Conservation (phyloP, 2,888 invertebrate genomes). For the Pristionchus arcanus region DNA sequence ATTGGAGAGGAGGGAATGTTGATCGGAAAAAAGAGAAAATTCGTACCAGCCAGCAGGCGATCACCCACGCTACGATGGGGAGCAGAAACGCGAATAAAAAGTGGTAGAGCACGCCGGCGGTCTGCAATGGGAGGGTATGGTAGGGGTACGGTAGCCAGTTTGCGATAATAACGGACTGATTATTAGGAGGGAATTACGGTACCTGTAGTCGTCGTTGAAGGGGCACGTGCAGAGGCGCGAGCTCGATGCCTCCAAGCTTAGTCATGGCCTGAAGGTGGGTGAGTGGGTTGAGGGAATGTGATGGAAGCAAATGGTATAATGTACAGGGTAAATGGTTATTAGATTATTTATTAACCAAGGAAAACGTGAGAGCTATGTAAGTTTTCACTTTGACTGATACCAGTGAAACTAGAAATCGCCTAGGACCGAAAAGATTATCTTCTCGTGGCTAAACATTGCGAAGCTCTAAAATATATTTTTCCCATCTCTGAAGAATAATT, state of each 20-base stretch:
- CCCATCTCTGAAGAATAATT: not conserved
- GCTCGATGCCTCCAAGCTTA: slow-evolving; percentile 86
- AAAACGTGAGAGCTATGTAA: too few relatives aligned
- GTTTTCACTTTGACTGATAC: too few relatives aligned
- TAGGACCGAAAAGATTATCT: too few relatives aligned
- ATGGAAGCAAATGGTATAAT: too few relatives aligned
- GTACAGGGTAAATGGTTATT: too few relatives aligned
- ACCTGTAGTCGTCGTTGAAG: slow-evolving; percentile 85
- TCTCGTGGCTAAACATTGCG: too few relatives aligned
- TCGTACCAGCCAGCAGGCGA: not conserved
- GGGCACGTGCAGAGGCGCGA: slow-evolving; percentile 90
- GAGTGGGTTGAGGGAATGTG: not conserved
- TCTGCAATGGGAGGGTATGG: slow-evolving; percentile 83
- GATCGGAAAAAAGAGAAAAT: not conserved
- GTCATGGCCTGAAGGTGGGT: slow-evolving; percentile 57
- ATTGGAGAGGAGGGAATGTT: not conserved
- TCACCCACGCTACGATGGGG: slow-evolving; percentile 52
- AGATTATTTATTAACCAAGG: too few relatives aligned
- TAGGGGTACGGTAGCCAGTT: not conserved
- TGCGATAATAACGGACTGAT: slow-evolving; percentile 81
- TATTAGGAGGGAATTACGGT: not conserved
- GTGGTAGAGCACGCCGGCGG: slow-evolving; percentile 87
- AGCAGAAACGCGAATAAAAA: slow-evolving; percentile 83
- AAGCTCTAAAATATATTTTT: not conserved
- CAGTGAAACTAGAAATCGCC: too few relatives aligned